phyloP scores from a whole-genome alignment of 2,113 vertebrate species.

The Tenrec ecaudatus region DNA sequence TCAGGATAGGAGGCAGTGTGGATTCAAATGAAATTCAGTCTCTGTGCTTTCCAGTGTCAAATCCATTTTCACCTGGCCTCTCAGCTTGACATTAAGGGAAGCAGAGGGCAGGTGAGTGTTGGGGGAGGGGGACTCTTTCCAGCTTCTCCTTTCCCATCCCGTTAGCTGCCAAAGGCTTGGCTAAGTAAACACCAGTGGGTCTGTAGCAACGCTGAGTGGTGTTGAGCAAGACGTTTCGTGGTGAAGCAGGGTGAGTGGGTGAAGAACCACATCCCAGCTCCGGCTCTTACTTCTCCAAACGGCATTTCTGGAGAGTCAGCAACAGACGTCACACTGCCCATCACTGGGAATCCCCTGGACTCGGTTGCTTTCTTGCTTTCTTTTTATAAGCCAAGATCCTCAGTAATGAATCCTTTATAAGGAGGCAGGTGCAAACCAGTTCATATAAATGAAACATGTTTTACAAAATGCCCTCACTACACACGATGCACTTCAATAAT shows the following conservation, averaged over 20 bases:
- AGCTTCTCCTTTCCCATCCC: background rate
- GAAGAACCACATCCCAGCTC: background rate
- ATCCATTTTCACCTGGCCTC: background rate
- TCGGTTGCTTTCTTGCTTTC: background rate
- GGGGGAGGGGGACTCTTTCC: too few relatives aligned
- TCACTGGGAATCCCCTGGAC: background rate
- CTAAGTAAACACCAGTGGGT: background rate
- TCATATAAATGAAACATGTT: background rate
- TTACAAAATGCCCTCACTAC: background rate
- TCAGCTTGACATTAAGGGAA: background rate
- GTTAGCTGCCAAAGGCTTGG: background rate
- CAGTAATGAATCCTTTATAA: background rate
- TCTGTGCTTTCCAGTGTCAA: background rate
- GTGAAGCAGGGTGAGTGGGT: background rate
- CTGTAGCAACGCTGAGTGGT: background rate
- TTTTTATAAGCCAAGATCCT: background rate
- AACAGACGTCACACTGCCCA: background rate
- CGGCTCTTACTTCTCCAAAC: constrained; percentile 59
- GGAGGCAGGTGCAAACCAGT: background rate
- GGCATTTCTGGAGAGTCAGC: background rate
- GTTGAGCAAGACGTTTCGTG: background rate
- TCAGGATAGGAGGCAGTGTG: background rate
- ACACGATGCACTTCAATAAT: background rate
- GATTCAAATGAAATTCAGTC: background rate
- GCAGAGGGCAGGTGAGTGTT: background rate